These are phyloP conservation scores for Seira ritae DNA, from an alignment of 2,888 invertebrate genomes.

Conservation along the genomic window DNA sequence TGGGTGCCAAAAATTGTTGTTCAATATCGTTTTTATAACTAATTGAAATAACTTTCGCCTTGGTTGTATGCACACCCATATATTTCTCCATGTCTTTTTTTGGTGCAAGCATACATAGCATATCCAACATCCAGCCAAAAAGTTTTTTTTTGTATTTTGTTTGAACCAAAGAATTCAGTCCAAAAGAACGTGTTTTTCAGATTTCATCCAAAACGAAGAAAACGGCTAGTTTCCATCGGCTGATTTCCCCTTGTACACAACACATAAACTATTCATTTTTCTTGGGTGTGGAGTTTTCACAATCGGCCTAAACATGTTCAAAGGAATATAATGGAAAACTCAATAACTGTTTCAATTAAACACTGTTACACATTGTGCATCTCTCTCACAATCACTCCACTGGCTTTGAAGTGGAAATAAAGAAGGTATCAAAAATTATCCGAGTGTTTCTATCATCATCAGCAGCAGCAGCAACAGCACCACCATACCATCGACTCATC, in stretches of 20 bases:
- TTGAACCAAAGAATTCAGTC: background rate
- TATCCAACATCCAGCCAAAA: background rate
- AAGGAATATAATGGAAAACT: too few relatives aligned
- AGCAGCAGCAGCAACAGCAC: too few relatives aligned
- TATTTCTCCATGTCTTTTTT: background rate
- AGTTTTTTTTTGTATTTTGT: background rate
- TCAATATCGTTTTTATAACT: slow-evolving; percentile 70
- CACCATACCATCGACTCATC: too few relatives aligned
- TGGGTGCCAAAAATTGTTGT: slow-evolving; percentile 72
- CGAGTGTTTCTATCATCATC: background rate
- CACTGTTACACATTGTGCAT: background rate
- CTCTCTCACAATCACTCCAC: background rate
- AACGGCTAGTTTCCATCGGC: background rate
- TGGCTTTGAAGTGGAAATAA: background rate
- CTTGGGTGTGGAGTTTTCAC: too few relatives aligned
- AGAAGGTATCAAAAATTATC: background rate
- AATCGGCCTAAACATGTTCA: too few relatives aligned
- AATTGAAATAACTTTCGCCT: slow-evolving; percentile 71
- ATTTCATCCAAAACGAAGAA: background rate
- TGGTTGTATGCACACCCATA: slow-evolving; percentile 18
- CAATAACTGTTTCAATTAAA: too few relatives aligned
- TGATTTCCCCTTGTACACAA: background rate
- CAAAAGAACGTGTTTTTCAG: background rate
- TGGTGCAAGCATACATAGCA: background rate
- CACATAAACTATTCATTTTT: too few relatives aligned